These are phyloP conservation scores for Microctonus aethiopoides DNA, from an alignment of 2,888 invertebrate genomes.

Conservation along the genomic window DNA sequence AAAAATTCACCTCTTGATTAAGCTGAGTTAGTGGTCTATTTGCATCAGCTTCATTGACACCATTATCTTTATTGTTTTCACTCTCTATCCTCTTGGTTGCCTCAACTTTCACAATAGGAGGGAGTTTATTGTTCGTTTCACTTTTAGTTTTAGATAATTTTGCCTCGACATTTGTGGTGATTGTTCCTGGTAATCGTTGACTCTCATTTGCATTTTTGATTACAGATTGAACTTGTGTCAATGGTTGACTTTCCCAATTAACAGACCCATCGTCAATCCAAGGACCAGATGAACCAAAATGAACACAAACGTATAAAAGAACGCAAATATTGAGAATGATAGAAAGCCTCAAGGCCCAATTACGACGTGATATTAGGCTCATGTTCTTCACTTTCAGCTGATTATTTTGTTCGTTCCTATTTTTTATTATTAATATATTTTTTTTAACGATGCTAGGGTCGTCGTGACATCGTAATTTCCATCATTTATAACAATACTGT, in stretches of 20 bases:
- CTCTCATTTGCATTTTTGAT: slow-evolving; percentile 28
- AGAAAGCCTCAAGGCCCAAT: slow-evolving; percentile 80
- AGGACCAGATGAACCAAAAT: slow-evolving; percentile 68
- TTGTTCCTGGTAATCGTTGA: not conserved
- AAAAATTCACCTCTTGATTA: not conserved
- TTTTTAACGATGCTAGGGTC: slow-evolving; percentile 7
- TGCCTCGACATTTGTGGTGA: not conserved
- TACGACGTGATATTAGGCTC: slow-evolving; percentile 71
- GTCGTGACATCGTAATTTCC: not conserved
- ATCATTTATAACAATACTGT: not conserved
- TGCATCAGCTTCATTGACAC: not conserved
- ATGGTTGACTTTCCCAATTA: slow-evolving; percentile 45
- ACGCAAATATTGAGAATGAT: slow-evolving; percentile 80
- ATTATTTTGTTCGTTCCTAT: not conserved
- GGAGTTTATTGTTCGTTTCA: not conserved
- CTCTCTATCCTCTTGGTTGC: not conserved
- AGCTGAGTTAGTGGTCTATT: not conserved
- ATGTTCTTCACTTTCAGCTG: slow-evolving; percentile 44
- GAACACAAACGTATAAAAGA: slow-evolving; percentile 78
- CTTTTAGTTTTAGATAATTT: not conserved
- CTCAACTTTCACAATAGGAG: not conserved
- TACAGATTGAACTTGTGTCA: not conserved
- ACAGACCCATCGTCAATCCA: slow-evolving; percentile 65
- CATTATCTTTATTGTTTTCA: not conserved
- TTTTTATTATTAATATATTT: not conserved